Percentiles rank a stretch among this genome's conserved stretches.
Evolutionary conservation across 2,888 invertebrate genomes (phyloP).

Genomic region (Lycia hirtaria): DNA sequence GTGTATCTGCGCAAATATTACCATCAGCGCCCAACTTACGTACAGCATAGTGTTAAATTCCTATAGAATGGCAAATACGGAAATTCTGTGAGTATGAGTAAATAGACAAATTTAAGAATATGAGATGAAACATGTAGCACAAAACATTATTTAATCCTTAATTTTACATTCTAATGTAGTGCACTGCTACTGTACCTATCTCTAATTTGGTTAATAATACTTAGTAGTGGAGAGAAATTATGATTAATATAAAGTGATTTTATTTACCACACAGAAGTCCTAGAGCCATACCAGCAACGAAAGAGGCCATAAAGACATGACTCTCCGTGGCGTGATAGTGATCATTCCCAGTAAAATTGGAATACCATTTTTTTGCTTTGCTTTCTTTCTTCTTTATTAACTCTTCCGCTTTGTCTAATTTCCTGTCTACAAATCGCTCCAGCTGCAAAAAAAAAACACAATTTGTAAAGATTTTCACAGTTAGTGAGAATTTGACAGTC

Average conservation of each 20-base stretch:
- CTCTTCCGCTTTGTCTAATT: constrained; percentile 92
- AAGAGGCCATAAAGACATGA: constrained; percentile 92
- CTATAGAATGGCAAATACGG: too few species aligned
- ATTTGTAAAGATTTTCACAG: too few species aligned
- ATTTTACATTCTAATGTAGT: neutral
- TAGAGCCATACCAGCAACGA: constrained; percentile 91
- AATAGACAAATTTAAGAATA: too few species aligned
- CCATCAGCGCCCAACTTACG: too few species aligned
- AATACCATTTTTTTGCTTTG: constrained; percentile 91
- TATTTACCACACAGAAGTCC: constrained; percentile 86
- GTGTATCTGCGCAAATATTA: too few species aligned
- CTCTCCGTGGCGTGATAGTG: constrained; percentile 89
- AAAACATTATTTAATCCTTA: neutral
- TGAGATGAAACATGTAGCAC: neutral
- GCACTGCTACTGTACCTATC: neutral
- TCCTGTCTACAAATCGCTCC: constrained; percentile 92
- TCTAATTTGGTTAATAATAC: constrained; percentile 17
- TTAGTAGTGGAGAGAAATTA: constrained; percentile 27
- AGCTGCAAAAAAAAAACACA: constrained; percentile 83
- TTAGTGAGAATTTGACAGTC: too few species aligned
- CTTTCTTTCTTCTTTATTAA: constrained; percentile 88
- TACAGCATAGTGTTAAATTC: too few species aligned
- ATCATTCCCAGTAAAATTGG: constrained; percentile 87
- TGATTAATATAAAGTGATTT: constrained; percentile 21
- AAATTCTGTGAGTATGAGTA: too few species aligned